phyloP scores from a whole-genome alignment of 2,888 invertebrate genomes.

The Laothoe populi region DNA sequence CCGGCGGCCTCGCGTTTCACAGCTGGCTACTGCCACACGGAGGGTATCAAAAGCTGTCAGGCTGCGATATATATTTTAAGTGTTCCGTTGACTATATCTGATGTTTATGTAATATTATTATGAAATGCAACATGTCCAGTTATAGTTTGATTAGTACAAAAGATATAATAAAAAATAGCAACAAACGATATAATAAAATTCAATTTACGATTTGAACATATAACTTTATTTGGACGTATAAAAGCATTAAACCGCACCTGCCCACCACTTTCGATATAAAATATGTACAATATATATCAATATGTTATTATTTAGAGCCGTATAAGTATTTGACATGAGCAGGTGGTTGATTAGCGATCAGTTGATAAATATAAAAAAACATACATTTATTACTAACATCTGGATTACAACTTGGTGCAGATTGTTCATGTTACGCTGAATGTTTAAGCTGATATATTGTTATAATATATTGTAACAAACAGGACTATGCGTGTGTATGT shows the following conservation, averaged over 20 bases:
- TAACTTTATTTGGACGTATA: constrained; percentile 1
- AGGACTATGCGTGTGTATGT: too few species aligned
- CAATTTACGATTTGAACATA: background rate
- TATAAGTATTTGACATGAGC: constrained; percentile 1
- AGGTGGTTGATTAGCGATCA: background rate
- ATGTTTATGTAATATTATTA: too few species aligned
- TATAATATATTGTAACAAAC: too few species aligned
- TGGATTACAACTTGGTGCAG: background rate
- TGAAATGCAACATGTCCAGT: too few species aligned
- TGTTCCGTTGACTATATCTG: too few species aligned
- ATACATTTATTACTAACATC: background rate
- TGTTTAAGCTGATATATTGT: too few species aligned
- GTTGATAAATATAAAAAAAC: background rate
- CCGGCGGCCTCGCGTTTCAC: too few species aligned
- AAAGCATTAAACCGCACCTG: background rate
- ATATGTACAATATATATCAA: constrained; percentile 15
- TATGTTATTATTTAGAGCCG: background rate
- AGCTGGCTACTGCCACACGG: too few species aligned
- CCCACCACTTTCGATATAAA: constrained; percentile 2
- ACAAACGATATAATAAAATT: background rate
- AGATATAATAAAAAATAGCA: background rate
- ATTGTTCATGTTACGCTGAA: too few species aligned
- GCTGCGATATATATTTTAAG: too few species aligned
- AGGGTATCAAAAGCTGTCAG: too few species aligned
- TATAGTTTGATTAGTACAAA: too few species aligned